Evolutionary conservation across 2,113 vertebrate species (phyloP).

Genomic region (Empidonax alnorum): DNA sequence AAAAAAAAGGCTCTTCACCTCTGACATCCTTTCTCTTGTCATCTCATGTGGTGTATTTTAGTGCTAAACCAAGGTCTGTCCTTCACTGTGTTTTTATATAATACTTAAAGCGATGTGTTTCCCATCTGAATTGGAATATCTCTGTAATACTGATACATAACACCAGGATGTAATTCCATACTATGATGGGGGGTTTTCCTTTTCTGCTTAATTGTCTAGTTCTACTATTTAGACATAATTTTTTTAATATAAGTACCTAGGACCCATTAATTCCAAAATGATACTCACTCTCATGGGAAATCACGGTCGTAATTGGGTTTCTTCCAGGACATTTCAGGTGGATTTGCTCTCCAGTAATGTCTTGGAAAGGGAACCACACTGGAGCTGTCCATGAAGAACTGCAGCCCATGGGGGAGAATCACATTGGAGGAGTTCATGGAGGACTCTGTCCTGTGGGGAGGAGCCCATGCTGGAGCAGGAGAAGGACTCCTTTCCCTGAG

Average conservation of each 20-base stretch:
- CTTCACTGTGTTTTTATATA: background rate
- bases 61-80: background rate
- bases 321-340: background rate
- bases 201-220: background rate
- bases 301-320: background rate
- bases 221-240: background rate
- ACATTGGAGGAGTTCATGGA: background rate
- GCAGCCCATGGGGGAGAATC: background rate
- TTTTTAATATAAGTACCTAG: background rate
- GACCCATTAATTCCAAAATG: background rate
- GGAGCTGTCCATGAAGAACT: background rate
- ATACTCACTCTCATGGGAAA: background rate
- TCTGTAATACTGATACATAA: background rate
- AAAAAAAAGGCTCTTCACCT: background rate
- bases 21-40: background rate
- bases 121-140: background rate
- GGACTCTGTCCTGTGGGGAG: background rate
- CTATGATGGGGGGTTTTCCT: background rate
- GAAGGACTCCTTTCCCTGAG: background rate
- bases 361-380: background rate
- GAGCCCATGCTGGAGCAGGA: background rate
- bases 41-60: background rate
- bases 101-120: background rate
- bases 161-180: background rate
- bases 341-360: background rate